These are phyloP conservation scores for Drosophila colorata DNA, from an alignment of 2,888 invertebrate genomes.

Conservation along the genomic window DNA sequence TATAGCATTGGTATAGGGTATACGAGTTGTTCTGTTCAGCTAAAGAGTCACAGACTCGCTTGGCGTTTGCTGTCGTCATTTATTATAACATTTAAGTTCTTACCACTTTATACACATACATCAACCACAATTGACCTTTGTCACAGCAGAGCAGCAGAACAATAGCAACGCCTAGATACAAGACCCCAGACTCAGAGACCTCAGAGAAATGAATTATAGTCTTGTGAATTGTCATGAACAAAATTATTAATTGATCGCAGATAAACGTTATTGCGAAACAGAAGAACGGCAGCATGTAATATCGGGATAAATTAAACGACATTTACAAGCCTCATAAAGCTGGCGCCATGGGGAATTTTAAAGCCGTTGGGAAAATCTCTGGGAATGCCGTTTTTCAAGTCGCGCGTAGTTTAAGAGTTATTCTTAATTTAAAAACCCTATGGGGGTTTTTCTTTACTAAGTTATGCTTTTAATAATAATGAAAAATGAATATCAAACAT, in stretches of 20 bases:
- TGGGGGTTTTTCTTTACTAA: too few species aligned
- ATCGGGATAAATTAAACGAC: slow-evolving; percentile 51
- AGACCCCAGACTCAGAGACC: slow-evolving; percentile 21
- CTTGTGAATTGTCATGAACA: slow-evolving; percentile 74
- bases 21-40: slow-evolving; percentile 7
- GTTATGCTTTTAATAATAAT: too few species aligned
- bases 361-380: not conserved
- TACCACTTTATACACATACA: slow-evolving; percentile 34
- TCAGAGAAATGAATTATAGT: slow-evolving; percentile 63
- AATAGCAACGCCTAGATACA: slow-evolving; percentile 39
- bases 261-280: slow-evolving; percentile 50
- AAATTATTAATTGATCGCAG: slow-evolving; percentile 66
- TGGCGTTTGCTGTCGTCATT: slow-evolving; percentile 22
- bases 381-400: slow-evolving; percentile 1
- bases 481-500: too few species aligned
- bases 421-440: too few species aligned
- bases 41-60: slow-evolving; percentile 23
- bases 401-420: not conserved
- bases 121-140: slow-evolving; percentile 69
- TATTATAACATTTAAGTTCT: slow-evolving; percentile 21
- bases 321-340: slow-evolving; percentile 42
- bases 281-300: slow-evolving; percentile 37
- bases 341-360: slow-evolving; percentile 43
- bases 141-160: slow-evolving; percentile 37
- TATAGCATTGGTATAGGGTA: slow-evolving; percentile 9